Percentiles rank a stretch among this genome's conserved stretches.
phyloP scores from a whole-genome alignment of 2,797 vertebrate genomes.

The Crax fasciolata region DNA sequence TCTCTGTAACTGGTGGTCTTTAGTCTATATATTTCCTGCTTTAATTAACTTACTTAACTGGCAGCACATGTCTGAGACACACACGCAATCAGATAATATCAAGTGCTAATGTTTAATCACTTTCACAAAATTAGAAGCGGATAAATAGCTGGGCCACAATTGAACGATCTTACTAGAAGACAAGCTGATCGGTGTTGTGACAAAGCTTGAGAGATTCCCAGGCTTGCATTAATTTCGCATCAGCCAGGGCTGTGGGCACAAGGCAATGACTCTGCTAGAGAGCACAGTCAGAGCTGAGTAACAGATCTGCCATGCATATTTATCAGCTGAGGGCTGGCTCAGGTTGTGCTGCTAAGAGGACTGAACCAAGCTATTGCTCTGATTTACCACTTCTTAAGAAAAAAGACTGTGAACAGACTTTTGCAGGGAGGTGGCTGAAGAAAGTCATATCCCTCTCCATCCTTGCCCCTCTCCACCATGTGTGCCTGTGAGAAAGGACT shows the following conservation, averaged over 20 bases:
- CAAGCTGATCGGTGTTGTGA: conserved; percentile 20
- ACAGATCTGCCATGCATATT: not conserved
- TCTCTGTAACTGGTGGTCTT: not conserved
- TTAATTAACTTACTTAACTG: conserved; percentile 49
- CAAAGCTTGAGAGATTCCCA: not conserved
- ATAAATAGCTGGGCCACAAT: not conserved
- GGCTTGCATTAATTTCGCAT: not conserved
- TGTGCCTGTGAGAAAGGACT: not conserved
- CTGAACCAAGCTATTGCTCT: not conserved
- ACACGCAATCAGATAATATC: not conserved
- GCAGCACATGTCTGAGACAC: not conserved
- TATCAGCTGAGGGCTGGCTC: not conserved
- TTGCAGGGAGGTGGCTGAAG: not conserved
- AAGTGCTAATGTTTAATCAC: conserved; percentile 4
- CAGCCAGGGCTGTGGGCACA: not conserved
- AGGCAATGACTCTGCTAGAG: not conserved
- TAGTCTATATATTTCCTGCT: not conserved
- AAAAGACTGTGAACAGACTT: not conserved
- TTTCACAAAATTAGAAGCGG: conserved; percentile 4
- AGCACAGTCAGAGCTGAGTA: not conserved
- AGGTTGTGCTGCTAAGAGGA: not conserved
- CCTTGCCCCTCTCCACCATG: not conserved
- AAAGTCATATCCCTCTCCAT: rapidly evolving
- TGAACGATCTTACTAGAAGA: not conserved
- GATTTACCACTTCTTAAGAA: not conserved